Percentiles rank a stretch among this genome's conserved stretches.
Conservation (phyloP, 1,140 invertebrate genomes). For the Rhagoletis zephyria region DNA sequence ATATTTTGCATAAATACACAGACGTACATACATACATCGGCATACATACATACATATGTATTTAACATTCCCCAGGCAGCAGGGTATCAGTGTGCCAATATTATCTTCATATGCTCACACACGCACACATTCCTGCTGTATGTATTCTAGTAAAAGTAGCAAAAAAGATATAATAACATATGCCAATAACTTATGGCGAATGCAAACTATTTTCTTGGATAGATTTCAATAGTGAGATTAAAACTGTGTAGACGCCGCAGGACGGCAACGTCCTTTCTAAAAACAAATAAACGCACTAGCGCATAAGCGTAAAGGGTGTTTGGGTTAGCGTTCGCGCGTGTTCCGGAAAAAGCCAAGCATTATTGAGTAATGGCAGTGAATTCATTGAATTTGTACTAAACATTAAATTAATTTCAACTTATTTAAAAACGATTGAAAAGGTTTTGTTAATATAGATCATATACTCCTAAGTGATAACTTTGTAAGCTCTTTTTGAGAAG, state of each 20-base stretch:
- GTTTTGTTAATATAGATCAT: too few relatives aligned
- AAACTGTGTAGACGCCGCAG: conserved; percentile 49
- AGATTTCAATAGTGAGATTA: conserved; percentile 52
- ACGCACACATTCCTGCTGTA: neutral
- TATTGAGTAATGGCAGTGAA: too few relatives aligned
- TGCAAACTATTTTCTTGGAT: conserved; percentile 51
- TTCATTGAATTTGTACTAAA: too few relatives aligned
- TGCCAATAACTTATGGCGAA: conserved; percentile 50
- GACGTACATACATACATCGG: neutral
- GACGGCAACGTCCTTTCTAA: conserved; percentile 10
- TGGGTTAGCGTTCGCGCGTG: too few relatives aligned
- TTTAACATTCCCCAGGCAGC: neutral
- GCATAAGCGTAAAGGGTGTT: too few relatives aligned
- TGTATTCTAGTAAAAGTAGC: neutral
- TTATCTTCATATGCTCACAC: neutral
- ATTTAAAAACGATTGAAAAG: too few relatives aligned
- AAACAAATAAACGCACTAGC: neutral
- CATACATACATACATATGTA: neutral
- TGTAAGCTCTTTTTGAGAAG: too few relatives aligned
- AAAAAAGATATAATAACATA: conserved; percentile 36
- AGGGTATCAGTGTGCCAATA: neutral
- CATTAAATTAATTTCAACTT: too few relatives aligned
- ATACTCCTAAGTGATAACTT: too few relatives aligned
- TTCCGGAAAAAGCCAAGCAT: too few relatives aligned
- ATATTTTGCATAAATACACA: conserved; percentile 47